Percentiles rank a stretch among this genome's conserved stretches.
Conservation (phyloP, 2,888 invertebrate genomes). For the Polia nebulosa region DNA sequence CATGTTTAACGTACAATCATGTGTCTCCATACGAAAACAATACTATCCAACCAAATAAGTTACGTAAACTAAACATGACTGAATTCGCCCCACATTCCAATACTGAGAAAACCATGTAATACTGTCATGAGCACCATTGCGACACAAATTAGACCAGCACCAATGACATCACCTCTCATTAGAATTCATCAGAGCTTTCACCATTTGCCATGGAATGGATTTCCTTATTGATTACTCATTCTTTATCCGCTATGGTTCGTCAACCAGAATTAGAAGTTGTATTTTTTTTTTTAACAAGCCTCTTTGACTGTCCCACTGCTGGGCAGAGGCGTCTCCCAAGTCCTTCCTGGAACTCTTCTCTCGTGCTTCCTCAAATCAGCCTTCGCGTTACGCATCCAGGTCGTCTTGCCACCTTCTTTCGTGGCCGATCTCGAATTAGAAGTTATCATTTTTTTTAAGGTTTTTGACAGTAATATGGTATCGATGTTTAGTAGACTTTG, state of each 20-base stretch:
- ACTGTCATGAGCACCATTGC: not conserved
- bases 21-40: not conserved
- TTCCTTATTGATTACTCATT: conserved; percentile 55
- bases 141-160: conserved; percentile 2
- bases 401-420: too few relatives aligned
- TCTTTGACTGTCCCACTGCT: too few relatives aligned
- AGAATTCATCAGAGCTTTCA: conserved; percentile 48
- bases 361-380: too few relatives aligned
- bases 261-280: not conserved
- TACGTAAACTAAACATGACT: conserved; percentile 1
- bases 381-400: too few relatives aligned
- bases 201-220: conserved; percentile 36
- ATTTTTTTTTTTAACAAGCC: not conserved
- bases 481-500: not conserved
- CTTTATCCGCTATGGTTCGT: conserved; percentile 13
- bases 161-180: conserved; percentile 48
- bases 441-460: not conserved
- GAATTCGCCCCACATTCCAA: not conserved
- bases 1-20: too few relatives aligned
- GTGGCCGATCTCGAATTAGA: not conserved
- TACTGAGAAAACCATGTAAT: not conserved
- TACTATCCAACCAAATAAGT: not conserved
- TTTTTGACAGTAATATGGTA: not conserved
- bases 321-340: too few relatives aligned
- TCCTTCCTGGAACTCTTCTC: too few relatives aligned